Evolutionary conservation across 2,888 invertebrate genomes (phyloP).

Genomic region (Dryobota labecula): DNA sequence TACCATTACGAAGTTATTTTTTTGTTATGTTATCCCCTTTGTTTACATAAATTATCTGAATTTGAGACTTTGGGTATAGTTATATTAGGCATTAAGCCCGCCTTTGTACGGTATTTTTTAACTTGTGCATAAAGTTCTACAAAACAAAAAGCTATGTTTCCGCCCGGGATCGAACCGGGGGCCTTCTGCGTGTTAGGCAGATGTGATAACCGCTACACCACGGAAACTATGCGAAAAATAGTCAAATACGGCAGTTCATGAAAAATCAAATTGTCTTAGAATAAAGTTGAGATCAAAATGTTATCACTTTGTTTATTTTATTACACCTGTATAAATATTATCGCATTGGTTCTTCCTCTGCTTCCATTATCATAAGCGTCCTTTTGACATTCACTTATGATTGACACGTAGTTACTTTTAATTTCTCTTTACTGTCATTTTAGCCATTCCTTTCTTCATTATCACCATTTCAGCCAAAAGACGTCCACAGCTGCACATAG

Average conservation of each 20-base stretch:
- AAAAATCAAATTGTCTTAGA: background rate
- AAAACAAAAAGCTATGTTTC: constrained; percentile 92
- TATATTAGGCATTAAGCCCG: too few species aligned
- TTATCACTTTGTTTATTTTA: background rate
- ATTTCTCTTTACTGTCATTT: background rate
- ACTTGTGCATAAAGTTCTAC: too few species aligned
- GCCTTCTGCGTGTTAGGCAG: constrained; percentile 98
- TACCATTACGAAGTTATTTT: too few species aligned
- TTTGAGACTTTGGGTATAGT: too few species aligned
- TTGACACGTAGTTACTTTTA: background rate
- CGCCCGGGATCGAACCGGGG: constrained; percentile 97
- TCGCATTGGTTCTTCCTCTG: background rate
- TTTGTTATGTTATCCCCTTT: too few species aligned
- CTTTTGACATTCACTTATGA: background rate
- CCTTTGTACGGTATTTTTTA: too few species aligned
- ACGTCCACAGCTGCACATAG: too few species aligned
- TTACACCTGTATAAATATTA: background rate
- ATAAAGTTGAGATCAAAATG: background rate
- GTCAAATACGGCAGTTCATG: background rate
- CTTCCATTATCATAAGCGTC: background rate
- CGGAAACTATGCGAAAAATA: constrained; percentile 90
- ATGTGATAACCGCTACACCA: constrained; percentile 98
- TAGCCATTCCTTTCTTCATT: background rate
- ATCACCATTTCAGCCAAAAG: too few species aligned
- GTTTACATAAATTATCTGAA: too few species aligned